Evolutionary conservation across 2,797 vertebrate genomes (phyloP), one percentile per base, ranked within the genome.

Genomic region (Chaetodon trifasciatus): DNA sequence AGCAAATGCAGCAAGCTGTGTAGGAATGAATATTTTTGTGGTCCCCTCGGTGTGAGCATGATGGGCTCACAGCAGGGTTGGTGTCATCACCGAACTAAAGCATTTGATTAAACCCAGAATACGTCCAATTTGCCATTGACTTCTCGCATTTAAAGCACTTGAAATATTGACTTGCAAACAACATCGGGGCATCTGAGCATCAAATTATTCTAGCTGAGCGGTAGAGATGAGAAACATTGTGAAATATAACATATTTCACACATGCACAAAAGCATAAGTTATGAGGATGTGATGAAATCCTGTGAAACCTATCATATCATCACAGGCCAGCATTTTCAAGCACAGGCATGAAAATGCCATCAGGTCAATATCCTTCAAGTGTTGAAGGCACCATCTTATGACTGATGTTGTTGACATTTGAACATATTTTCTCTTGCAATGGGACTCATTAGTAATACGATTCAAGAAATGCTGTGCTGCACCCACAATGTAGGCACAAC

Each of bases 281-380:
- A 32, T n/a, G 32, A 82, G 49, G 37, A 78, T 72, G 37, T 89
- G 90, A 91, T 87, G 87, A 84, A 90, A 90, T 74, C 75, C 71
- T 17, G 6, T 70, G 87, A 88, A 90, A 91, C 79, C 37, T 37
- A 62, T 71, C 9, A 24, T 23, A 70, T 83, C 28, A 77, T 86
- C 70, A 65, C 24, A 70, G 77, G 11, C 57, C 13, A 44, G 58
- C 15, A 9, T 79, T 84, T 78, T 28, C 15, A 63, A 46, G 8
- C 60, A 65, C 37, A 76, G 65, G 74, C 40, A 56, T 62, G 67
- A 67, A 84, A 79, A 78, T 71, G 40, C 47, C 69, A 85, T 68
- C 24, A 68, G 81, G 65, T 84, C 76, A 70, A 65, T 74, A 61
- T 50, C 24, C 74, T 65, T 81, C 32, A 75, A 79, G 61, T 71